These are phyloP conservation scores for Neolamprologus hecqui DNA, from an alignment of 2,113 vertebrate species.

Conservation along the genomic window DNA sequence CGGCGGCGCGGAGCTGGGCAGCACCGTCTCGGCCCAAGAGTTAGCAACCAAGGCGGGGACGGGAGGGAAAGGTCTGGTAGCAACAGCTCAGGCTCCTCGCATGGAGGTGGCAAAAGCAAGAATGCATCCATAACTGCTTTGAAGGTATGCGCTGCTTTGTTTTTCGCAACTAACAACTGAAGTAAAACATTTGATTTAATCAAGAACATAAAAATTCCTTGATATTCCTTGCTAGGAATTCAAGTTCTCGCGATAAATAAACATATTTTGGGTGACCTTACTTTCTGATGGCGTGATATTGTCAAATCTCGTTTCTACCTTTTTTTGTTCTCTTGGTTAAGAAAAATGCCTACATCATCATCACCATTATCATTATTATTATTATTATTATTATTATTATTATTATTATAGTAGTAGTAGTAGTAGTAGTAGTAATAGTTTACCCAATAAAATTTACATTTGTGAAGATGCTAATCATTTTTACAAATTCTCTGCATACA, in stretches of 20 bases:
- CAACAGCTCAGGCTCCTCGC: slow-evolving; percentile 77
- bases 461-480: not conserved
- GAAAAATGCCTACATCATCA: not conserved
- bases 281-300: not conserved
- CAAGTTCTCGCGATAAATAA: not conserved
- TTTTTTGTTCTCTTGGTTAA: not conserved
- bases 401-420: accelerated
- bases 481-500: not conserved
- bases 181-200: not conserved
- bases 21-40: slow-evolving; percentile 66
- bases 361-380: not conserved
- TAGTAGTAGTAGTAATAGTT: accelerated
- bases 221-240: not conserved
- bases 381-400: not conserved
- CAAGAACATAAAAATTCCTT: not conserved
- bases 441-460: not conserved
- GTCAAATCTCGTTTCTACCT: not conserved
- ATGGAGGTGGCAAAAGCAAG: slow-evolving; percentile 74
- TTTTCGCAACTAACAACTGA: not conserved
- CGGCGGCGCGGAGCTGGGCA: slow-evolving; percentile 70
- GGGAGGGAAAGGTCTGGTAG: slow-evolving; percentile 76
- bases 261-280: not conserved
- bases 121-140: slow-evolving; percentile 52
- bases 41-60: slow-evolving; percentile 63
- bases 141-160: slow-evolving; percentile 51